A percentile compares a stretch with the other conserved stretches of the same genome.
phyloP scores from a whole-genome alignment of 92 coral and sea anemone genomes.

The Paramuricea clavata region DNA sequence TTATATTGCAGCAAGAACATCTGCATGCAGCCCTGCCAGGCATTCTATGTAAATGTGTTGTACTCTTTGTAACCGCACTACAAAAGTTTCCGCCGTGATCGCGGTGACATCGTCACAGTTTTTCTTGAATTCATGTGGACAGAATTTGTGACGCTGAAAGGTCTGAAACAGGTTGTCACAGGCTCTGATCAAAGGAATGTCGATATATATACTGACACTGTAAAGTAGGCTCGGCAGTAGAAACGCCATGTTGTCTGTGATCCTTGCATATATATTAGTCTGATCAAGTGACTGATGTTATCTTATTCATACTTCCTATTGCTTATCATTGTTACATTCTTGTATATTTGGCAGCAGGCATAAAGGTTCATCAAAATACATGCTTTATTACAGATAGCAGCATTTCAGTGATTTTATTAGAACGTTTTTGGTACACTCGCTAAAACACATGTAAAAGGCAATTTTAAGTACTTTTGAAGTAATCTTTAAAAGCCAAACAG shows the following conservation, averaged over 20 bases:
- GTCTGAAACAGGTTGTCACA: background rate
- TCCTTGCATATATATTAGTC: background rate
- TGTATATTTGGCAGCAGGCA: background rate
- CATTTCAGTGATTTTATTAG: background rate
- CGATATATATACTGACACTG: background rate
- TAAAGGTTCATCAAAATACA: background rate
- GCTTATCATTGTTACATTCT: background rate
- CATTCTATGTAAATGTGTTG: no score
- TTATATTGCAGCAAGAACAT: no score
- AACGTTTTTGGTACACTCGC: background rate
- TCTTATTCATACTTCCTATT: background rate
- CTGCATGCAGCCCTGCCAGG: no score
- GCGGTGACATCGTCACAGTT: no score
- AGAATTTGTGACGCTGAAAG: no score
- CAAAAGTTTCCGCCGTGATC: no score
- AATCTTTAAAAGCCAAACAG: background rate
- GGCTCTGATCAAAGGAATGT: background rate
- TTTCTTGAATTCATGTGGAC: no score
- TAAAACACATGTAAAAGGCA: background rate
- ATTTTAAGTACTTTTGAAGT: background rate
- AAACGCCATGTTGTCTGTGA: background rate
- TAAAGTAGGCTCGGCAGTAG: background rate
- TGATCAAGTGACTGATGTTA: background rate
- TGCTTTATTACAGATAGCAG: background rate
- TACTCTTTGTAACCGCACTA: no score